These are phyloP conservation scores for Lysandra coridon DNA, from an alignment of 2,888 invertebrate species.

Conservation along the genomic window DNA sequence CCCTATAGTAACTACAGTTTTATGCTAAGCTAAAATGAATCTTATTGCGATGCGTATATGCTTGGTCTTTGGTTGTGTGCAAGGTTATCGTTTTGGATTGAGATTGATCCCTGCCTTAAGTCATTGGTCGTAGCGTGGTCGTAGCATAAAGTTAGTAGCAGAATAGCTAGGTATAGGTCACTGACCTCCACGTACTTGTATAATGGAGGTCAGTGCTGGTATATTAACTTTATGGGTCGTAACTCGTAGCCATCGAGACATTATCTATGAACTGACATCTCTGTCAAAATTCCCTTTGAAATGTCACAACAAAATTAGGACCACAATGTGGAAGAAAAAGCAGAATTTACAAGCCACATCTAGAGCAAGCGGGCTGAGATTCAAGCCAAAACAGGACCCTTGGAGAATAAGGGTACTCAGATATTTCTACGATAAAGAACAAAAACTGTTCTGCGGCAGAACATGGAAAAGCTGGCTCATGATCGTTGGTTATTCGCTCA, in stretches of 20 bases:
- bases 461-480: conserved; percentile 57
- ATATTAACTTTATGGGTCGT: background rate
- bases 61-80: too few relatives aligned
- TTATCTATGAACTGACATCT: background rate
- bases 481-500: conserved; percentile 54
- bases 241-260: background rate
- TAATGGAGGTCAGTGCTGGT: too few relatives aligned
- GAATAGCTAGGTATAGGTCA: too few relatives aligned
- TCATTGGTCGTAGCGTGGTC: too few relatives aligned
- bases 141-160: too few relatives aligned
- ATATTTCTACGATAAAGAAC: conserved; percentile 53
- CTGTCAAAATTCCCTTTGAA: conserved; percentile 2
- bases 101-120: too few relatives aligned
- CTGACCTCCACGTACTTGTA: too few relatives aligned
- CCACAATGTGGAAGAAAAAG: conserved; percentile 3
- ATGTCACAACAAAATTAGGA: background rate
- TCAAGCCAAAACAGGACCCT: conserved; percentile 33
- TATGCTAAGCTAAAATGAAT: too few relatives aligned
- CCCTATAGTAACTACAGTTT: too few relatives aligned
- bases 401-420: conserved; percentile 43
- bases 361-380: background rate
- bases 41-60: too few relatives aligned
- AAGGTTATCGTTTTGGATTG: too few relatives aligned
- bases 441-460: conserved; percentile 53
- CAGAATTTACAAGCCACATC: background rate